Percentiles rank a stretch among this genome's conserved stretches.
These are phyloP conservation scores for Rhinopithecus roxellana DNA, from an alignment of 2,113 vertebrate genomes.

Conservation along the genomic window DNA sequence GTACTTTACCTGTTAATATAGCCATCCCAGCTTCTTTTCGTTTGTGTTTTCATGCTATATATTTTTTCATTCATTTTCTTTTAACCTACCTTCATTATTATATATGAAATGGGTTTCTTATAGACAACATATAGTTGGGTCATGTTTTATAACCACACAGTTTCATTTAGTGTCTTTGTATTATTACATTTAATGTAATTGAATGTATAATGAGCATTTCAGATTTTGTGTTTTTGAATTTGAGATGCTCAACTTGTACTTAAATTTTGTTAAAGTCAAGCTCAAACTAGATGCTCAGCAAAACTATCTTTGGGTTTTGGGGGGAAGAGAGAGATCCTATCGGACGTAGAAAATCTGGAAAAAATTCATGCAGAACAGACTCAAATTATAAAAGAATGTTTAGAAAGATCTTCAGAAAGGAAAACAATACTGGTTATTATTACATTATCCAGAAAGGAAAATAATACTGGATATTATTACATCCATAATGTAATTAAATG, in stretches of 20 bases:
- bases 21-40: background rate
- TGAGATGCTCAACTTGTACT: too few species aligned
- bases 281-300: background rate
- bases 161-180: slow-evolving; percentile 10
- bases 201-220: too few species aligned
- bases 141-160: background rate
- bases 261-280: too few species aligned
- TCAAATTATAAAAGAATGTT: background rate
- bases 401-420: background rate
- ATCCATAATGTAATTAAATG: too few species aligned
- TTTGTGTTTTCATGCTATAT: background rate
- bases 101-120: background rate
- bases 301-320: background rate
- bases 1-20: background rate
- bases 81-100: background rate
- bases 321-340: background rate
- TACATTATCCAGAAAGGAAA: too few species aligned
- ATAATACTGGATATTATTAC: too few species aligned
- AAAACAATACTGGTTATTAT: background rate
- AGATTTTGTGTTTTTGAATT: too few species aligned
- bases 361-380: slow-evolving; percentile 7
- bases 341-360: background rate
- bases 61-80: background rate
- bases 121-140: background rate
- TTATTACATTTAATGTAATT: background rate